Conservation (phyloP, 2,113 vertebrate genomes). For the Phrynosoma platyrhinos region DNA sequence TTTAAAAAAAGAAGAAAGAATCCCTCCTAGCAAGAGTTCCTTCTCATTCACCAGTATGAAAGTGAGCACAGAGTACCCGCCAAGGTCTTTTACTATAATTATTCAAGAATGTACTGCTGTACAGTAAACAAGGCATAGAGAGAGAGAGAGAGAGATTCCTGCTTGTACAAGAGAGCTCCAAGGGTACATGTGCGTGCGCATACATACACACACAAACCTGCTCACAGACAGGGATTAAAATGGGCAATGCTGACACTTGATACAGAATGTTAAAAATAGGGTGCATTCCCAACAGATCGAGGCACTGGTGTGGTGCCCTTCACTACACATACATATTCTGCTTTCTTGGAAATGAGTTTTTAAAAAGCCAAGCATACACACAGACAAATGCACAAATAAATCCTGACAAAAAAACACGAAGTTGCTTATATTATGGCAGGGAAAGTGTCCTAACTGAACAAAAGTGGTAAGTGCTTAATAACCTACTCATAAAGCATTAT, state of each 20-base stretch:
- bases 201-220: background rate
- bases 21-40: slow-evolving; percentile 58
- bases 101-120: slow-evolving; percentile 52
- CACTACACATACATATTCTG: slow-evolving; percentile 70
- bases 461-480: background rate
- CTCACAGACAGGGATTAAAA: background rate
- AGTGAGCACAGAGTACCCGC: slow-evolving; percentile 29
- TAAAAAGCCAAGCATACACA: slow-evolving; percentile 5
- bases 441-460: slow-evolving; percentile 55
- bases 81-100: slow-evolving; percentile 60
- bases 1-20: background rate
- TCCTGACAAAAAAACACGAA: background rate
- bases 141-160: slow-evolving; percentile 21
- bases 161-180: slow-evolving; percentile 21
- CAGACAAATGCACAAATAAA: background rate
- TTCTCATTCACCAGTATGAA: slow-evolving; percentile 70
- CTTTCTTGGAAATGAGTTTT: slow-evolving; percentile 55
- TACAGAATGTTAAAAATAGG: slow-evolving; percentile 79
- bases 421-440: slow-evolving; percentile 48
- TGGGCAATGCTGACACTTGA: slow-evolving; percentile 63
- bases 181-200: background rate
- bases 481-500: background rate
- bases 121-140: slow-evolving; percentile 51
- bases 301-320: slow-evolving; percentile 64
- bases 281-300: slow-evolving; percentile 65